A percentile compares a stretch with the other conserved stretches of the same genome.
phyloP scores from a whole-genome alignment of 2,113 vertebrate species.

The Charina bottae region DNA sequence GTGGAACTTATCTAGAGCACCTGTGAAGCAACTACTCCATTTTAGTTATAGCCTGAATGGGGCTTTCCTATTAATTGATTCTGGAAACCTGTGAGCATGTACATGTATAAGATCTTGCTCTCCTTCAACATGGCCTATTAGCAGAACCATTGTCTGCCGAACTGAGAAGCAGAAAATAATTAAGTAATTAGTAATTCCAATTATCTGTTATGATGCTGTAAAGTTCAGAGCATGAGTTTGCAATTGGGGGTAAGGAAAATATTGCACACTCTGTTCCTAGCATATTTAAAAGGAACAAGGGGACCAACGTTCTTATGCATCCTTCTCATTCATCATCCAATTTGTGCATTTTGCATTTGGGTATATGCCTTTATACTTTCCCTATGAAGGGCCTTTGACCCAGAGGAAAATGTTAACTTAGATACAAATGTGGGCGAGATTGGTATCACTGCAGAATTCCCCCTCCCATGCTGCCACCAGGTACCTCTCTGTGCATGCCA shows the following conservation, averaged over 20 bases:
- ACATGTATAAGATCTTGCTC: not conserved
- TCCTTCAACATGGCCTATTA: not conserved
- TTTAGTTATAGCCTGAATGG: not conserved
- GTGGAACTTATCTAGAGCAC: not conserved
- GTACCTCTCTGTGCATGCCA: not conserved
- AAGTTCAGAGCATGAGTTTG: not conserved
- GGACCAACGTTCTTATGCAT: not conserved
- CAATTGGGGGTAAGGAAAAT: not conserved
- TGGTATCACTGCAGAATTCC: not conserved
- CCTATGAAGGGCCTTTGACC: not conserved
- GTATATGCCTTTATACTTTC: not conserved
- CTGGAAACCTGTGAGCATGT: not conserved
- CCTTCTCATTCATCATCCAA: not conserved
- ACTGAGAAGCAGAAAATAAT: not conserved
- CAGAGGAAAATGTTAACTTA: not conserved
- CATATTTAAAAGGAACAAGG: not conserved
- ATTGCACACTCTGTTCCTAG: not conserved
- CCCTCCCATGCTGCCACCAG: not conserved
- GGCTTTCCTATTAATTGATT: not conserved
- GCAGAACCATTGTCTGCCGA: not conserved
- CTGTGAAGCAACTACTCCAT: not conserved
- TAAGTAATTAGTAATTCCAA: not conserved
- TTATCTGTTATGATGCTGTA: not conserved
- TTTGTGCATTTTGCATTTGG: not conserved
- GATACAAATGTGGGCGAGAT: not conserved